Conservation (phyloP, 1,140 invertebrate species). For the Zaprionus inermis region DNA sequence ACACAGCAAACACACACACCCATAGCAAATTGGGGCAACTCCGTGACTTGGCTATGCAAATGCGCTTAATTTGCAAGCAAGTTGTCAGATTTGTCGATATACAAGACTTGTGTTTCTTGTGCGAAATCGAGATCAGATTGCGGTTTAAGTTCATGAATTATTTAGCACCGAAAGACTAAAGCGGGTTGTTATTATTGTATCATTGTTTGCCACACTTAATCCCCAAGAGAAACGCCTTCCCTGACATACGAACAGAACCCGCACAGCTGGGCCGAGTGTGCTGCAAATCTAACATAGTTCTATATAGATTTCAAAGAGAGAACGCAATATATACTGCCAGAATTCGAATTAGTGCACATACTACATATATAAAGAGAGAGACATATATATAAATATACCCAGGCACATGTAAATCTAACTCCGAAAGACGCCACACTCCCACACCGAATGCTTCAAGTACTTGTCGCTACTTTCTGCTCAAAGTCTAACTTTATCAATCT, state of each 20-base stretch:
- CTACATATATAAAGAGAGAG: constrained; percentile 1
- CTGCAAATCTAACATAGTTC: not conserved
- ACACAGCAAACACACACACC: not conserved
- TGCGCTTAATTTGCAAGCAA: constrained; percentile 47
- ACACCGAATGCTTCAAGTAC: constrained; percentile 39
- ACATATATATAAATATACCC: not conserved
- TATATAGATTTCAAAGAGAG: constrained; percentile 16
- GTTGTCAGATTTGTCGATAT: constrained; percentile 32
- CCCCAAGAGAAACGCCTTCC: not conserved
- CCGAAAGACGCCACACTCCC: constrained; percentile 8
- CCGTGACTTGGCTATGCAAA: constrained; percentile 38
- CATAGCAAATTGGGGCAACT: constrained; percentile 3
- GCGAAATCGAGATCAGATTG: constrained; percentile 23
- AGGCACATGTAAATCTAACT: constrained; percentile 5
- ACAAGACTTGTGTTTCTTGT: constrained; percentile 1
- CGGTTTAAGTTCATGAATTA: constrained; percentile 34
- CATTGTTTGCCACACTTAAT: not conserved
- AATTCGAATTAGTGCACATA: constrained; percentile 31
- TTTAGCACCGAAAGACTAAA: constrained; percentile 32
- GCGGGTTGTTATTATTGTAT: constrained; percentile 12
- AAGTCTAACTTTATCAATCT: constrained; percentile 40
- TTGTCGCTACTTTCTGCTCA: constrained; percentile 50
- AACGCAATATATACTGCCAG: constrained; percentile 61
- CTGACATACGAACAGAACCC: constrained; percentile 1
- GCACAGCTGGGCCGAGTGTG: not conserved